Evolutionary conservation across 2,113 vertebrate genomes (phyloP).

Genomic region (Pluvianellus socialis): DNA sequence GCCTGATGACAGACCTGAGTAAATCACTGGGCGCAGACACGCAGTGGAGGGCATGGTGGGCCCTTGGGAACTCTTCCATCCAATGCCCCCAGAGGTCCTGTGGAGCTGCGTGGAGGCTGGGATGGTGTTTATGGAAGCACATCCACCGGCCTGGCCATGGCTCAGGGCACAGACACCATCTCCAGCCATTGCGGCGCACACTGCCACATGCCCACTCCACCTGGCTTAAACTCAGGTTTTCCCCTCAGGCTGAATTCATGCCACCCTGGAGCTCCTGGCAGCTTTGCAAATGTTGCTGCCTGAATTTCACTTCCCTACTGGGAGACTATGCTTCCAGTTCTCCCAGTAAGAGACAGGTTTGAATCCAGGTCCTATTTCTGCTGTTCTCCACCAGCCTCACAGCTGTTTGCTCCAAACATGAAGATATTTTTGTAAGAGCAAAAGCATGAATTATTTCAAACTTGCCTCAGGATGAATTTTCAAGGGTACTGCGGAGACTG

Average conservation of each 20-base stretch:
- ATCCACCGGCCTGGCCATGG: not conserved
- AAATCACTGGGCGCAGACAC: not conserved
- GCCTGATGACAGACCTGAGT: not conserved
- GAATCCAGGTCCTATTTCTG: not conserved
- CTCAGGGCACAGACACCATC: not conserved
- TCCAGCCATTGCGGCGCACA: not conserved
- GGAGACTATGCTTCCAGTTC: not conserved
- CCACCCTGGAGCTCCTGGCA: not conserved
- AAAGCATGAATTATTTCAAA: slow-evolving; percentile 54
- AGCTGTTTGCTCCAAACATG: slow-evolving; percentile 34
- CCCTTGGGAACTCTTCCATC: not conserved
- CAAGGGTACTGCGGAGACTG: slow-evolving; percentile 3
- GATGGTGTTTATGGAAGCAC: not conserved
- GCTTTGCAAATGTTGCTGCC: not conserved
- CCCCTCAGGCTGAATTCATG: not conserved
- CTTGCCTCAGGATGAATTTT: slow-evolving; percentile 50
- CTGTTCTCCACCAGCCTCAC: not conserved
- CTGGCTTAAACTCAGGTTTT: not conserved
- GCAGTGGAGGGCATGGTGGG: not conserved
- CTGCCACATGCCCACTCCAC: not conserved
- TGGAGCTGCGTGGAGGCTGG: not conserved
- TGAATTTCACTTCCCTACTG: not conserved
- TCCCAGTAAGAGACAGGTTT: not conserved
- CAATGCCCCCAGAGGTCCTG: not conserved
- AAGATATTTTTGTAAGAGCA: slow-evolving; percentile 39